These are phyloP conservation scores for Sylvilagus bachmani DNA, from an alignment of 2,113 vertebrate species.

Conservation along the genomic window DNA sequence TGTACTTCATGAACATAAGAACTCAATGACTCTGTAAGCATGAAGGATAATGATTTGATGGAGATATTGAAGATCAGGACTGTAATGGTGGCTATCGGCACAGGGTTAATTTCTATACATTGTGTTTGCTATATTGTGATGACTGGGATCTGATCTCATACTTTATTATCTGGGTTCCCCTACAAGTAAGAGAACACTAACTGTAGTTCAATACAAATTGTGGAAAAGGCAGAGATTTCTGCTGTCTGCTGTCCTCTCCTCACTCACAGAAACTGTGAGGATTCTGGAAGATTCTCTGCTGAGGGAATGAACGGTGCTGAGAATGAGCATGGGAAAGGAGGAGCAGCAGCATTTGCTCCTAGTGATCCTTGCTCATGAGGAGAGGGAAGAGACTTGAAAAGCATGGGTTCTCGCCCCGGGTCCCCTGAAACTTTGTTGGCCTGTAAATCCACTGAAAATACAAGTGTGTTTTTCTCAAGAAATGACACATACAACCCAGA, in stretches of 20 bases:
- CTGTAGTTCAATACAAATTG: not conserved
- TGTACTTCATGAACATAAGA: not conserved
- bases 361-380: not conserved
- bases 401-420: not conserved
- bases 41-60: not conserved
- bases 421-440: not conserved
- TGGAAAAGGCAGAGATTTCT: constrained; percentile 1
- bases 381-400: not conserved
- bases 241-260: not conserved
- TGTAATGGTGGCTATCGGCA: not conserved
- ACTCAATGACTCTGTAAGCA: not conserved
- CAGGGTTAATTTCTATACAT: not conserved
- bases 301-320: not conserved
- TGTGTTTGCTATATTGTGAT: not conserved
- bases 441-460: not conserved
- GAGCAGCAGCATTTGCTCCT: too few relatives aligned
- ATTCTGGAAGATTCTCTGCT: not conserved
- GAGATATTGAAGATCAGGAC: not conserved
- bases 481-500: not conserved
- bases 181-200: not conserved
- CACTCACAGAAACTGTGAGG: not conserved
- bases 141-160: not conserved
- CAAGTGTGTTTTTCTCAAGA: not conserved
- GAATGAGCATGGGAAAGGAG: not conserved
- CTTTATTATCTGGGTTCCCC: not conserved